Evolutionary conservation across 2,888 invertebrate species (phyloP), one percentile per base, ranked within the genome.

Genomic region (Tetramorium bicarinatum): DNA sequence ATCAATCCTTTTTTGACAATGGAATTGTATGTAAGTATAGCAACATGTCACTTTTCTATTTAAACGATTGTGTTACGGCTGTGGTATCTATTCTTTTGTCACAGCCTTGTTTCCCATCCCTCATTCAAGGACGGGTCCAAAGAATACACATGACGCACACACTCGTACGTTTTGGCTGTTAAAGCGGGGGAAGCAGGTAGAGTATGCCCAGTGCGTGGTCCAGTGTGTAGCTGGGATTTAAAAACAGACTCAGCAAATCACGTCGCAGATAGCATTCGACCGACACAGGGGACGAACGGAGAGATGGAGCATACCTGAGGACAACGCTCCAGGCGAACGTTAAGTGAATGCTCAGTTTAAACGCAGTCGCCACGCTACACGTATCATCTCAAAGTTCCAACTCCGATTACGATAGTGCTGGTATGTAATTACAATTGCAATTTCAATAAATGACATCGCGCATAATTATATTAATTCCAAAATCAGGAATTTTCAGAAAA

Each of bases 281-380:
- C 41, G 18, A n/a, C n/a, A 4, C 56, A 61, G 13, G 44, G 13
- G 21, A 61, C 29, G 49, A 13, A 52, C 52, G 34, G 3, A 74
- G 41, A 9, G 9, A 34, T 34, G 44, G 6, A 8, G 29, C 25
- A 59, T 74, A 59, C 25, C 74, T 59, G 41, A 29, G 25, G 13
- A 44, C 41, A 62, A 34, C n/a, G 15, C n/a, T 62, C 15, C 21
- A 34, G 11, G n/a, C 15, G 62, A 49, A 76, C 62, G 74, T 74
- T 74, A 59, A 44, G 29, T 41, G 41, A 72, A 59, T 41, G 76
- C 21, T 41, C 64, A 76, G 62, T 76, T 76, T 64, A 64, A 76
- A 64, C 64, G 18, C 21, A 13, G 34, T 41, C 25, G 64, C n/a
- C 54, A 54, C 21, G 21, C 21, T 47, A 29, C 34, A 47, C 34